phyloP scores from a whole-genome alignment of 2,797 vertebrate genomes.

The Anniella stebbinsi region DNA sequence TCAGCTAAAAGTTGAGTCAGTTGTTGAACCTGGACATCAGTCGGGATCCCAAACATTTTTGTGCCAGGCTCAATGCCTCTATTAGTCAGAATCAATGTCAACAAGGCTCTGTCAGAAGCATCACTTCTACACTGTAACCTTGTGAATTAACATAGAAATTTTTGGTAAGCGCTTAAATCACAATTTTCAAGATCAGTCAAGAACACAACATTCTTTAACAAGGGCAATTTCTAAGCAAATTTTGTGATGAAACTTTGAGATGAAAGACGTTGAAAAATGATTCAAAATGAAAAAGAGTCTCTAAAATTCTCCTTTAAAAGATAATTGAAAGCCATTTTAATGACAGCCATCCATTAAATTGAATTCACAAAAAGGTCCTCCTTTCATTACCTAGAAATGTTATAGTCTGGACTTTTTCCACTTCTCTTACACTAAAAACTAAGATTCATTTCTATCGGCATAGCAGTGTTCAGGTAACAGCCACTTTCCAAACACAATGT shows the following conservation, averaged over 20 bases:
- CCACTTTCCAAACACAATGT: background rate
- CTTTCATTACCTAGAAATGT: background rate
- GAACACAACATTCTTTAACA: background rate
- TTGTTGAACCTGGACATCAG: background rate
- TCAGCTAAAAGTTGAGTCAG: background rate
- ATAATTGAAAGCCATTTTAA: conserved; percentile 1
- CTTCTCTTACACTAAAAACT: background rate
- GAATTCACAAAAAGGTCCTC: background rate
- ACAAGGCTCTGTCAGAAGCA: background rate
- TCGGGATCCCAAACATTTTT: background rate
- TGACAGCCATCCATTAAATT: background rate
- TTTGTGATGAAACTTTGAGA: background rate
- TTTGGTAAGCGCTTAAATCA: background rate
- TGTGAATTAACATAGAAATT: background rate
- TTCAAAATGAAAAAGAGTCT: background rate
- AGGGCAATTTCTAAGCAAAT: background rate
- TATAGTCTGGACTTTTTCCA: background rate
- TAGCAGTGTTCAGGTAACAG: background rate
- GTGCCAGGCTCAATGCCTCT: background rate
- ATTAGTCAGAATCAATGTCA: background rate
- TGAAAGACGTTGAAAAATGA: background rate
- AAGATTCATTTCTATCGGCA: background rate
- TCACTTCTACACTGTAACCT: background rate
- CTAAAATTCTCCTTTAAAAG: background rate
- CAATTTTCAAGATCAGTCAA: background rate